Base-by-base conservation (phyloP, 2,888 invertebrate species). In the Apomyelois bistriatella region DNA sequence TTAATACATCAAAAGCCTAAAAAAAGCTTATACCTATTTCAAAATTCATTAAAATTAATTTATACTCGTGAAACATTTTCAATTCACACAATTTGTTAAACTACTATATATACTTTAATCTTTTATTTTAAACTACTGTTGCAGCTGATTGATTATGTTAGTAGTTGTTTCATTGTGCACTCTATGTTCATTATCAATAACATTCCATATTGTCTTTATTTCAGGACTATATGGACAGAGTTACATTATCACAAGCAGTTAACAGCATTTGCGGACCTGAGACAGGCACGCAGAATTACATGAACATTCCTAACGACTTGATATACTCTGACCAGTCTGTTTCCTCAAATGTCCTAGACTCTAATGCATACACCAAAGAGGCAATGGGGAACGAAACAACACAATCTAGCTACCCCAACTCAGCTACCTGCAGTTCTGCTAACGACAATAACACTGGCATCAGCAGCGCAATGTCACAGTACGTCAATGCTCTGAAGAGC, bases 151-250 rank as follows among this genome's bases (percentile, higher is more conserved):
- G 22, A 2, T 2, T 3, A 5, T 22, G 22, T 22, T 5, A 3
- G 3, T 22, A 22, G 5, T 22, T 22, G 3, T 22, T 22, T 22
- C 22, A 22, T 22, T 22, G 22, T 22, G 2, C 32, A 10, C 10
- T 8, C 1, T 1, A 9, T 6, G 10, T 32, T 32, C 32, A 9
- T 32, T 32, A 4, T 32, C 10, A 8, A 32, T 32, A 32, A 9
- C 10, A 32, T 10, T 8, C 10, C 7, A 6, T 7, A 32, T 32
- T 32, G 32, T 32, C 5, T 4, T 32, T 7, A 42, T 78, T 74
- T 17, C 67, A 90, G 90, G 87, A 88, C 56, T 90, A 86, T 60
- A 88, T 87, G 85, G 89, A 89, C 53, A 72, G 83, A 55, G 82
- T 89, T 35, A 79, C 87, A 0, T 66, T 90, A 35, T 85, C 88